A percentile compares a stretch with the other conserved stretches of the same genome.
Conservation (phyloP, 2,113 vertebrate genomes). For the Ailurus styani region DNA sequence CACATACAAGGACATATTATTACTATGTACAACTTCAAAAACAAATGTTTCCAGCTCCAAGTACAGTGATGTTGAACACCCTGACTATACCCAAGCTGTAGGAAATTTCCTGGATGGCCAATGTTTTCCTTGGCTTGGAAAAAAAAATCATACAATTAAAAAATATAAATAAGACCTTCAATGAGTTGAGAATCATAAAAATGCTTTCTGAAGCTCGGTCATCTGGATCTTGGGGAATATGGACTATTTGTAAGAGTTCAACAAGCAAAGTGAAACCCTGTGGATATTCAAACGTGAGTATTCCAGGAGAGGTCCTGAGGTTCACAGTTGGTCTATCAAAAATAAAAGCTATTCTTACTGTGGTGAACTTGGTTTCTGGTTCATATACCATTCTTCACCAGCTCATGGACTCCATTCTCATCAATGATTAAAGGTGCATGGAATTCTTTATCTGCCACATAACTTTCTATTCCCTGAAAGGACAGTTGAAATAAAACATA, state of each 20-base stretch:
- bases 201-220: conserved; percentile 22
- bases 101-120: conserved; percentile 16
- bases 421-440: conserved; percentile 89
- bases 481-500: neutral
- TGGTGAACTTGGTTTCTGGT: neutral
- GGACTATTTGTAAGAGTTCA: neutral
- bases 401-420: conserved; percentile 85
- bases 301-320: neutral
- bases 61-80: neutral
- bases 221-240: neutral
- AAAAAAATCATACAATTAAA: conserved; percentile 37
- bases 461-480: conserved; percentile 88
- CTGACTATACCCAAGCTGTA: neutral
- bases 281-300: neutral
- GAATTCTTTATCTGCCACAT: conserved; percentile 89
- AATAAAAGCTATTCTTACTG: neutral
- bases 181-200: conserved; percentile 2
- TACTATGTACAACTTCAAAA: conserved; percentile 76
- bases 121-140: conserved; percentile 7
- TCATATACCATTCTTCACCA: conserved; percentile 92
- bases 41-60: conserved; percentile 53
- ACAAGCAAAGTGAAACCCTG: conserved; percentile 26
- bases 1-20: conserved; percentile 50
- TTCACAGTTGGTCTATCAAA: conserved; percentile 34
- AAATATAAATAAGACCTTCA: conserved; percentile 79